phyloP scores from a whole-genome alignment of 2,113 vertebrate genomes.

The Xenopus tropicalis region DNA sequence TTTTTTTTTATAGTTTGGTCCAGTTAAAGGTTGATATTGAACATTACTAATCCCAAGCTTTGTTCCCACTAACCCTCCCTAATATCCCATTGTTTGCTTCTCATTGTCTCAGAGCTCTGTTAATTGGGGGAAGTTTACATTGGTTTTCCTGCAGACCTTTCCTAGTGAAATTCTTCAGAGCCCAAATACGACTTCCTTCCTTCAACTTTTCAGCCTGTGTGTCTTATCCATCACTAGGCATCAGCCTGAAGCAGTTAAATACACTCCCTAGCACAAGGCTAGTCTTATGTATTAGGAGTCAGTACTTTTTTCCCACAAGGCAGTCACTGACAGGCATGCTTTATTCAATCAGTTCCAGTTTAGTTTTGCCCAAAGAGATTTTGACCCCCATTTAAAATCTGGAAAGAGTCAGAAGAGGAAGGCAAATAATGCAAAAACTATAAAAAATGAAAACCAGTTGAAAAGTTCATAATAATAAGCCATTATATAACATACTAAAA shows the following conservation, averaged over 20 bases:
- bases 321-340: neutral
- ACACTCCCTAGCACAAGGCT: no score
- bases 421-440: no score
- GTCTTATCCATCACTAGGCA: neutral
- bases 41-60: conserved; percentile 1
- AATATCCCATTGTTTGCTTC: conserved; percentile 28
- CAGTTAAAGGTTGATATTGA: neutral
- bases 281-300: no score
- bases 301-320: no score
- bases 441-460: no score
- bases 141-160: conserved; percentile 29
- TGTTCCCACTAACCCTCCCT: conserved; percentile 6
- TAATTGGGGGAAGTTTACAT: conserved; percentile 42
- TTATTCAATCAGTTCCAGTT: neutral
- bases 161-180: conserved; percentile 34
- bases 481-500: no score
- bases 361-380: no score
- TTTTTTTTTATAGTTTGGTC: no score
- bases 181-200: conserved; percentile 34
- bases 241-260: no score
- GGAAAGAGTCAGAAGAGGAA: no score
- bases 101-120: conserved; percentile 15
- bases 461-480: no score
- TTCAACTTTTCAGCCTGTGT: conserved; percentile 4
- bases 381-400: no score